Evolutionary conservation across 2,888 invertebrate genomes (phyloP), one percentile per base, ranked within the genome.

Genomic region (Dynastes maya): DNA sequence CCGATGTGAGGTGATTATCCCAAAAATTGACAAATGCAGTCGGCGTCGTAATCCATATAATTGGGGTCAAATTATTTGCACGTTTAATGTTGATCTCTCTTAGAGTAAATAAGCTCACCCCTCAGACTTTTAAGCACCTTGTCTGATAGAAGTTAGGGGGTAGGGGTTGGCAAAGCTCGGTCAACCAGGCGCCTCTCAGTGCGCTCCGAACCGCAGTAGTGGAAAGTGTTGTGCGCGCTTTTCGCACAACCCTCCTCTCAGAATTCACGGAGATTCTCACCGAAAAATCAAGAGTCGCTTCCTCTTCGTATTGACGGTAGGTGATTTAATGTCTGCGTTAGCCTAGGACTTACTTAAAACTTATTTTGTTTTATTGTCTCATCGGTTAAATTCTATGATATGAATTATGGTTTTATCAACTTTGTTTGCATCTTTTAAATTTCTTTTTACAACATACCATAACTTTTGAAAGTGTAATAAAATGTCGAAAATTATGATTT

Each of bases 81-180:
- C 58, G 29, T 27, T 45, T 72, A 72, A 58, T 58, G 37, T 72
- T 61, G 40, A 58, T 37, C 71, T 55, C 37, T 32, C 9, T 13
- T 22, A 68, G 22, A 9, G 58, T 72, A 72, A 72, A 72, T 58
- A 72, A 72, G 58, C 58, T 58, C 40, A 40, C 72, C n/a, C 58
- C 61, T 22, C 22, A 29, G 58, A 72, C 51, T 72, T 72, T 58
- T 58, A 72, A 72, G 58, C 72, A 58, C 58, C 40, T 72, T 55
- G 55, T 32, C 58, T 55, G 32, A 29, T 51, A 13, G 72, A 40
- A 22, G 55, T 58, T 58, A 22, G 58, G 32, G 16, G 9, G 40
- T 72, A 72, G 58, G 72, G 72, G 55, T n/a, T 72, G 61, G 40
- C 58, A 55, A 51, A 72, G 72, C 72, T 72, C 72, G 72, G 58